phyloP scores from a whole-genome alignment of 2,797 vertebrate species.

The Labeo calbasu region DNA sequence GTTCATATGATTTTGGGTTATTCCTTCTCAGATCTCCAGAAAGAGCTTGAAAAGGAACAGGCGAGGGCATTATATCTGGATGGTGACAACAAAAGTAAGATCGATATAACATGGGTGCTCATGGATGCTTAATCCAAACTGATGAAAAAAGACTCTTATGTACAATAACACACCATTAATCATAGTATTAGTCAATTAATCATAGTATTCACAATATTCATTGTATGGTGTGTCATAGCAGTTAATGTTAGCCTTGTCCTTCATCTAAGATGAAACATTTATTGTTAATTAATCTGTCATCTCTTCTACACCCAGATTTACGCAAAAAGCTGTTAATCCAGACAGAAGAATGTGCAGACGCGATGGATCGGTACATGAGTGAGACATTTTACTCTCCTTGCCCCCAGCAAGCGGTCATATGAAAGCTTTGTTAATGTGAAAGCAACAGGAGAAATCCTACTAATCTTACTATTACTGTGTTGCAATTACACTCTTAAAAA shows the following conservation, averaged over 20 bases:
- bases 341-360: neutral
- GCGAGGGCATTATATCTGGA: neutral
- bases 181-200: neutral
- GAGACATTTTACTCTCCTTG: constrained; percentile 4
- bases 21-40: constrained; percentile 28
- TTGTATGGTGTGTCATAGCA: neutral
- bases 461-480: neutral
- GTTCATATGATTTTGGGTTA: neutral
- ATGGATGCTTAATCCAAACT: neutral
- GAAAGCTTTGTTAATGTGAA: neutral
- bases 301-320: constrained; percentile 48
- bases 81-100: constrained; percentile 21
- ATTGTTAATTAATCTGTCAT: neutral
- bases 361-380: neutral
- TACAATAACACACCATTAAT: no score
- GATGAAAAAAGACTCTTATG: neutral
- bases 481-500: neutral
- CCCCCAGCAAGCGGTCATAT: neutral
- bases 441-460: neutral
- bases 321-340: constrained; percentile 16
- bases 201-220: neutral
- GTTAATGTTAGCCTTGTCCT: neutral
- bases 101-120: neutral
- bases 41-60: constrained; percentile 10
- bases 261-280: neutral